A percentile compares a stretch with the other conserved stretches of the same genome.
Evolutionary conservation across 2,113 vertebrate species (phyloP).

Genomic region (Chaetodon auriga): DNA sequence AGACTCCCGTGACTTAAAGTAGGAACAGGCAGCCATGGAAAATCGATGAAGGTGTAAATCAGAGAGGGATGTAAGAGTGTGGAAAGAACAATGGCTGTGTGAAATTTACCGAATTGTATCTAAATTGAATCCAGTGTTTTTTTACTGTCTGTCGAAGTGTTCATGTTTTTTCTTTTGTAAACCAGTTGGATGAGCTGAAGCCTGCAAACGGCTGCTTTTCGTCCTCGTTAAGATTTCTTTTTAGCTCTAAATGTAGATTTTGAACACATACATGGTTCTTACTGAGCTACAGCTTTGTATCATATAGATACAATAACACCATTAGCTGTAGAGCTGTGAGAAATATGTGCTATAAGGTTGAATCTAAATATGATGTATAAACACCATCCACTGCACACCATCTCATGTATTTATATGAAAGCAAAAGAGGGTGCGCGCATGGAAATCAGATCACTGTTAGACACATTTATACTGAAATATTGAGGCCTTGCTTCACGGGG

Average conservation of each 20-base stretch:
- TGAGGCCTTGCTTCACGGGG: slow-evolving; percentile 70
- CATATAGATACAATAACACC: not conserved
- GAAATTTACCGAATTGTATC: not conserved
- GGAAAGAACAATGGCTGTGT: not conserved
- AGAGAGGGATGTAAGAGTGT: slow-evolving; percentile 1
- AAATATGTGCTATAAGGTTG: not conserved
- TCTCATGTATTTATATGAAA: slow-evolving; percentile 62
- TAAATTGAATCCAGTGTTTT: not conserved
- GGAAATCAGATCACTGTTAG: slow-evolving; percentile 55
- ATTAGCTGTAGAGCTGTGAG: not conserved
- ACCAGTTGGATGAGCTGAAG: not conserved
- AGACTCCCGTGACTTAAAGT: not conserved
- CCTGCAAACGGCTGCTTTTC: not conserved
- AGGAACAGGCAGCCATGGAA: not conserved
- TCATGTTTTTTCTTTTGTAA: not conserved
- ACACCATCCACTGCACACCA: slow-evolving; percentile 18
- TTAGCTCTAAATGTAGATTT: not conserved
- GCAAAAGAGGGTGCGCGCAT: slow-evolving; percentile 25
- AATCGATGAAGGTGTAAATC: not conserved
- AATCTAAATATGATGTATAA: slow-evolving; percentile 39
- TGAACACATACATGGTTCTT: not conserved
- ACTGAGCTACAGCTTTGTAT: not conserved
- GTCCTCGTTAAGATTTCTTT: not conserved
- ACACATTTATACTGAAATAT: slow-evolving; percentile 74
- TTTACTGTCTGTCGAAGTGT: not conserved